Conservation (phyloP, 2,797 vertebrate species). For the Myotis vivesi region DNA sequence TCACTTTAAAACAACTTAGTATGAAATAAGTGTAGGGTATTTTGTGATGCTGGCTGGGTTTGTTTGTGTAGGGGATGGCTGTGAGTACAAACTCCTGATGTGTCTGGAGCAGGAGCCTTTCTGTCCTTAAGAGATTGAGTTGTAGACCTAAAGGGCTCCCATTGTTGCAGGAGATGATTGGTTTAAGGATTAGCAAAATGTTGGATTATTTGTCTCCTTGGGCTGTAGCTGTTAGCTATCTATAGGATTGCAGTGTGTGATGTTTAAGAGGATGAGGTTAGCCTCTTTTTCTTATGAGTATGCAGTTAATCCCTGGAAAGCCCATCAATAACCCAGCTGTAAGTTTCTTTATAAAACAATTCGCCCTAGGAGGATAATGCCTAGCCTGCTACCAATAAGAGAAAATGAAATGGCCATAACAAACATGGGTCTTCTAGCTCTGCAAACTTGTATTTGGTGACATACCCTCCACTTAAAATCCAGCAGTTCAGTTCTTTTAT, state of each 20-base stretch:
- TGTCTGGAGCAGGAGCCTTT: slow-evolving; percentile 63
- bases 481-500: not conserved
- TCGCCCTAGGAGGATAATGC: slow-evolving; percentile 73
- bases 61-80: not conserved
- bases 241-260: slow-evolving; percentile 84
- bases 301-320: slow-evolving; percentile 85
- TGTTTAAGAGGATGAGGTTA: slow-evolving; percentile 88
- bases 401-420: slow-evolving; percentile 69
- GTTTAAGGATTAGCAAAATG: slow-evolving; percentile 85
- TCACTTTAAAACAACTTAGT: not conserved
- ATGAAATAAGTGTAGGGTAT: not conserved
- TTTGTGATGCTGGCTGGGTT: not conserved
- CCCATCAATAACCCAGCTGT: slow-evolving; percentile 84
- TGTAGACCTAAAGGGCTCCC: slow-evolving; percentile 75
- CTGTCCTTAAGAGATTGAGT: slow-evolving; percentile 80
- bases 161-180: slow-evolving; percentile 83
- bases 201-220: slow-evolving; percentile 84
- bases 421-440: slow-evolving; percentile 66
- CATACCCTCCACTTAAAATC: slow-evolving; percentile 1
- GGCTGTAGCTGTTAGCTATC: slow-evolving; percentile 82
- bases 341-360: slow-evolving; percentile 83
- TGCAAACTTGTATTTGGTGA: slow-evolving; percentile 64
- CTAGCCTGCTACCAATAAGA: slow-evolving; percentile 57
- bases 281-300: slow-evolving; percentile 85
- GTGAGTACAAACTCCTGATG: slow-evolving; percentile 12